Evolutionary conservation across 2,113 vertebrate species (phyloP).

Genomic region (Polyodon spathula): DNA sequence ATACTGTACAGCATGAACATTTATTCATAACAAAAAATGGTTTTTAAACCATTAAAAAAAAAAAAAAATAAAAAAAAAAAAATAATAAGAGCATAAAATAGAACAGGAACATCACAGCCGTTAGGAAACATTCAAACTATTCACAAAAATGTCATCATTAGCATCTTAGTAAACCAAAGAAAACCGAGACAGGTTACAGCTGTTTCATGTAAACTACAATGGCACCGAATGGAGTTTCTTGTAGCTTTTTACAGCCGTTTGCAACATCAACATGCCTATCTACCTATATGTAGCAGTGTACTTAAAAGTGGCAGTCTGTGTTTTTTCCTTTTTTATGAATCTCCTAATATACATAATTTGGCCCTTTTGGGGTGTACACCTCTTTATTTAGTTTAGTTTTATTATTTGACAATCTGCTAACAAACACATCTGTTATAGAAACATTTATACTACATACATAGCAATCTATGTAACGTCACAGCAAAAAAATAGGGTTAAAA

Average conservation of each 20-base stretch:
- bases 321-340: conserved; percentile 88
- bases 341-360: conserved; percentile 99
- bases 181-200: conserved; percentile 97
- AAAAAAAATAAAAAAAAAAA: conserved; percentile 21
- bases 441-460: conserved; percentile 99
- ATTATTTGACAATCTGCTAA: conserved; percentile 97
- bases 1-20: conserved; percentile 99
- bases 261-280: conserved; percentile 99
- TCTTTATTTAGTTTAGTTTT: conserved; percentile 89
- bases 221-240: conserved; percentile 95
- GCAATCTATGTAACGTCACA: conserved; percentile 99
- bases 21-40: conserved; percentile 99
- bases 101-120: conserved; percentile 99
- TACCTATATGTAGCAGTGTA: conserved; percentile 92
- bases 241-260: conserved; percentile 96
- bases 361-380: conserved; percentile 92
- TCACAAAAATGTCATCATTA: conserved; percentile 94
- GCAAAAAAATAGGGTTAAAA: conserved; percentile 85
- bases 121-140: conserved; percentile 99
- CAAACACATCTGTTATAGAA: conserved; percentile 99
- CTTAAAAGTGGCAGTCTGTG: conserved; percentile 98
- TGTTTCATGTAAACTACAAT: conserved; percentile 99
- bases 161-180: conserved; percentile 99
- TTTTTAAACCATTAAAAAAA: conserved; percentile 87
- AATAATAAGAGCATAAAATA: conserved; percentile 97